phyloP scores from a whole-genome alignment of 2,113 vertebrate genomes.

The Triplophysa siluroides region DNA sequence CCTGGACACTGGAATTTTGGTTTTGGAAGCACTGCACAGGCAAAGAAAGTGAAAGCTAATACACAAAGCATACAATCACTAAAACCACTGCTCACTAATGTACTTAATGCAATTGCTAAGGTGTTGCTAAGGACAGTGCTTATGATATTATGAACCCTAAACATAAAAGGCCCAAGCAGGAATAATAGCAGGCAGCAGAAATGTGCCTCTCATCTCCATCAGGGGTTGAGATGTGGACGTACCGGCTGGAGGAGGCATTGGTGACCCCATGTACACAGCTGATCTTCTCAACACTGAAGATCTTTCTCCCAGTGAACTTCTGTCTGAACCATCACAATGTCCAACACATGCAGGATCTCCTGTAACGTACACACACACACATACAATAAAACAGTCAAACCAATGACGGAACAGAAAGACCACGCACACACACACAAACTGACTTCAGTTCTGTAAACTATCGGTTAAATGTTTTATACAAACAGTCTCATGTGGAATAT shows the following conservation, averaged over 20 bases:
- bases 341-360: neutral
- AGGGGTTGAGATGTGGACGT: neutral
- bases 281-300: neutral
- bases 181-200: neutral
- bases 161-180: too few relatives aligned
- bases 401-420: neutral
- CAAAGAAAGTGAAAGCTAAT: neutral
- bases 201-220: neutral
- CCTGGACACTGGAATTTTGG: slow-evolving; percentile 56
- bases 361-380: neutral
- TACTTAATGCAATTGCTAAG: too few relatives aligned
- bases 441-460: too few relatives aligned
- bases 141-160: too few relatives aligned
- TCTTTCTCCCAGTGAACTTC: neutral
- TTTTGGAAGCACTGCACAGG: slow-evolving; percentile 55
- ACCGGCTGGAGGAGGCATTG: slow-evolving; percentile 27
- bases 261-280: neutral
- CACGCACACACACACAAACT: too few relatives aligned
- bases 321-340: neutral
- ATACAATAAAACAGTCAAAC: neutral
- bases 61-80: too few relatives aligned
- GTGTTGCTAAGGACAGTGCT: too few relatives aligned
- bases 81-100: too few relatives aligned
- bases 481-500: too few relatives aligned
- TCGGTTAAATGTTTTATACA: too few relatives aligned